phyloP scores from a whole-genome alignment of 2,113 vertebrate genomes.

The Urocynchramus pylzowi region DNA sequence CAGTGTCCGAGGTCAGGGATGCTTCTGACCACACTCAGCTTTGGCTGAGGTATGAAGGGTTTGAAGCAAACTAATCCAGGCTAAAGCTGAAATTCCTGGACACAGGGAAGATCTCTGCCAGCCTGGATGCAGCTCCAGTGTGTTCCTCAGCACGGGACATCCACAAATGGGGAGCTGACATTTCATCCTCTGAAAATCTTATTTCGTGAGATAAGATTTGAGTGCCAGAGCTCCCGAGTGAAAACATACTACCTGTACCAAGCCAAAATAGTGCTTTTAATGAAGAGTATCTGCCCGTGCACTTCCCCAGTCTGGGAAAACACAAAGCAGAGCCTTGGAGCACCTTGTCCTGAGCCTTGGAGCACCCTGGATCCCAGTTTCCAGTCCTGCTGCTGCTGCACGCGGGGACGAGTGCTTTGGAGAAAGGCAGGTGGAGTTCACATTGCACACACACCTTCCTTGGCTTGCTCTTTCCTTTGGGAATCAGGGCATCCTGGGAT shows the following conservation, averaged over 20 bases:
- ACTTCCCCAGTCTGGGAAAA: not conserved
- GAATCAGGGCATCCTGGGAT: not conserved
- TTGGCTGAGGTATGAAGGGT: not conserved
- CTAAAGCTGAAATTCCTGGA: rapidly evolving
- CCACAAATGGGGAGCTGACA: not conserved
- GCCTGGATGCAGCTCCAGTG: not conserved
- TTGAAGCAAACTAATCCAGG: not conserved
- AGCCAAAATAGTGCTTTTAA: not conserved
- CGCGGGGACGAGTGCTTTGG: rapidly evolving
- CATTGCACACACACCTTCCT: rapidly evolving
- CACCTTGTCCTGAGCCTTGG: not conserved
- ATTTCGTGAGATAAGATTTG: not conserved
- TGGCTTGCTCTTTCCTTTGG: not conserved
- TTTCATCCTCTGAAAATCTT: not conserved
- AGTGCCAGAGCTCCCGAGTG: not conserved
- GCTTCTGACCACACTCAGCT: not conserved
- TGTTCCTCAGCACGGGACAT: not conserved
- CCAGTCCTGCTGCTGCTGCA: not conserved
- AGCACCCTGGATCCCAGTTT: not conserved
- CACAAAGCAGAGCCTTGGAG: not conserved
- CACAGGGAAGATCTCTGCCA: not conserved
- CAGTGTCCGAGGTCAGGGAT: not conserved
- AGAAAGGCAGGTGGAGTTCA: not conserved
- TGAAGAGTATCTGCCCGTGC: not conserved
- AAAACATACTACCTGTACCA: slow-evolving; percentile 10